Evolutionary conservation across 2,888 invertebrate species (phyloP).

Genomic region (Drosophila pullipes): DNA sequence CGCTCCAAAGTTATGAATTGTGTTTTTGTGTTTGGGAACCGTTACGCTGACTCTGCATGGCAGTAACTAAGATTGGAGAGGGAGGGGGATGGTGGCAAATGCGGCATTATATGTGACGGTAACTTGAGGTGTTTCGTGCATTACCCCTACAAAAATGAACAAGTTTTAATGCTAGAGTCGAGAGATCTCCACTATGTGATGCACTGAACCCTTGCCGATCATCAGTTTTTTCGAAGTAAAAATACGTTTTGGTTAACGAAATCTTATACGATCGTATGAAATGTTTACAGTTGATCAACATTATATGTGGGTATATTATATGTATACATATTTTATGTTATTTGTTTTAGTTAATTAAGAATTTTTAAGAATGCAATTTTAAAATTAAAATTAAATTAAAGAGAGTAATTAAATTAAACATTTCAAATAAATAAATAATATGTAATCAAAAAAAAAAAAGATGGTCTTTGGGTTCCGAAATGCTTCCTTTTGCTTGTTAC

Average conservation of each 20-base stretch:
- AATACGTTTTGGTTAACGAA: not conserved
- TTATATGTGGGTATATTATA: not conserved
- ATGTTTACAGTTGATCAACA: not conserved
- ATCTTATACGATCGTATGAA: not conserved
- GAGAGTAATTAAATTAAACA: not conserved
- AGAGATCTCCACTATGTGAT: not conserved
- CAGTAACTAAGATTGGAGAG: not conserved
- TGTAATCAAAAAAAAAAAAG: not conserved
- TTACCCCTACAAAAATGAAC: not conserved
- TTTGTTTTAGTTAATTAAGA: not conserved
- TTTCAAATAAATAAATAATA: not conserved
- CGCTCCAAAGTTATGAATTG: constrained; percentile 29
- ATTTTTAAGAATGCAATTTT: not conserved
- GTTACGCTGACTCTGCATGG: constrained; percentile 28
- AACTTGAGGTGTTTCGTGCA: constrained; percentile 2
- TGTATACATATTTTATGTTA: not conserved
- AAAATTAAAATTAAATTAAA: not conserved
- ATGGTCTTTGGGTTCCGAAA: not conserved
- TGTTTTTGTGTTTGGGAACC: constrained; percentile 14
- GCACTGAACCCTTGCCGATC: not conserved
- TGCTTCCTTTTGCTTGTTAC: not conserved
- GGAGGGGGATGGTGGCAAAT: not conserved
- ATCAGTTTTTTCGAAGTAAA: not conserved
- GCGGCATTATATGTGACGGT: constrained; percentile 2
- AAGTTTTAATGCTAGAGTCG: not conserved